A percentile compares a stretch with the other conserved stretches of the same genome.
Evolutionary conservation across 2,113 vertebrate species (phyloP).

Genomic region (Sciurus niger): DNA sequence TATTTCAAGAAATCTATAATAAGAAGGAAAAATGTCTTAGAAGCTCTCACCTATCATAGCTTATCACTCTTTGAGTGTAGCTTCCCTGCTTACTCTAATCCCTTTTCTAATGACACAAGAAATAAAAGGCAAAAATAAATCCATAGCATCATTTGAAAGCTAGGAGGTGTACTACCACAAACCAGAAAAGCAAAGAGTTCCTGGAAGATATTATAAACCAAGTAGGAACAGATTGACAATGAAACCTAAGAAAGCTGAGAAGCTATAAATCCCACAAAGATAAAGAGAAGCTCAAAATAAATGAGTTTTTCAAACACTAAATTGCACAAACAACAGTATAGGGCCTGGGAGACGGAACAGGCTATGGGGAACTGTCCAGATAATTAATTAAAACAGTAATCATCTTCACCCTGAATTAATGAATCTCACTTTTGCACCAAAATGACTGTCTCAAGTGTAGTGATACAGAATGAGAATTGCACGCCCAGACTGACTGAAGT

Average conservation of each 20-base stretch:
- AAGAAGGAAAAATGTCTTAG: not conserved
- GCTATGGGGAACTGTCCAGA: not conserved
- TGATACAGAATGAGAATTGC: not conserved
- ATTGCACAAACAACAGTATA: not conserved
- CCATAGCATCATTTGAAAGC: slow-evolving; percentile 6
- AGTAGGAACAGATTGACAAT: slow-evolving; percentile 60
- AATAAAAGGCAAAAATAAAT: slow-evolving; percentile 58
- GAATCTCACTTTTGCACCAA: not conserved
- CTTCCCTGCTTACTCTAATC: not conserved
- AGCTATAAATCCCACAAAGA: slow-evolving; percentile 2
- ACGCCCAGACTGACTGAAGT: not conserved
- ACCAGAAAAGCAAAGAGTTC: slow-evolving; percentile 53
- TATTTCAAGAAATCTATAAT: slow-evolving; percentile 10
- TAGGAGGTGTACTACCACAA: not conserved
- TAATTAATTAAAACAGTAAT: not conserved
- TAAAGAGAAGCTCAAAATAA: slow-evolving; percentile 37
- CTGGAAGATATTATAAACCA: slow-evolving; percentile 40
- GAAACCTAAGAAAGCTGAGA: slow-evolving; percentile 29
- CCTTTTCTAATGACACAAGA: slow-evolving; percentile 40
- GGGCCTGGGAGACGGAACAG: not conserved
- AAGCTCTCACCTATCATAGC: not conserved
- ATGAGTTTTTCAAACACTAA: not conserved
- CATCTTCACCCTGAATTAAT: not conserved
- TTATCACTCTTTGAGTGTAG: not conserved
- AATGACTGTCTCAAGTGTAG: not conserved